A percentile compares a stretch with the other conserved stretches of the same genome.
Conservation (phyloP, 2,888 invertebrate genomes). For the Chrysodeixis includens region DNA sequence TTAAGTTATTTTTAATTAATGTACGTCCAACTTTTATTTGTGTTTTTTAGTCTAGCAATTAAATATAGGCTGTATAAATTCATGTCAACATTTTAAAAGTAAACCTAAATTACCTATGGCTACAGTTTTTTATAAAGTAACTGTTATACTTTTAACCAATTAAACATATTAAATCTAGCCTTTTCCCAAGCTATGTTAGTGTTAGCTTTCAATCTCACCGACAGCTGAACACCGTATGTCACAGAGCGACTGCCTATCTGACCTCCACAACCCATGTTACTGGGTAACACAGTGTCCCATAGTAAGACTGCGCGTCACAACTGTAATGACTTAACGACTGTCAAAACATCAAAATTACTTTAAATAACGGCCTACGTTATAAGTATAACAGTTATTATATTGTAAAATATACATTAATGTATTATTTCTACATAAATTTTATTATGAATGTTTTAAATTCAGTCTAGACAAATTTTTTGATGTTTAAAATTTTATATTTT, state of each 20-base stretch:
- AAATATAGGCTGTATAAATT: constrained; percentile 46
- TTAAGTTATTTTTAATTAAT: constrained; percentile 28
- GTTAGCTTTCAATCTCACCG: no score
- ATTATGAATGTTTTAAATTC: constrained; percentile 13
- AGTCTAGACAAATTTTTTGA: constrained; percentile 13
- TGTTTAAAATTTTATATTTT: background rate
- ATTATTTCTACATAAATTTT: constrained; percentile 17
- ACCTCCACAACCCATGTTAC: no score
- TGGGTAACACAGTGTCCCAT: no score
- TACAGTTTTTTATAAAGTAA: constrained; percentile 28
- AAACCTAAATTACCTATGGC: constrained; percentile 31
- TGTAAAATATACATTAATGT: constrained; percentile 20
- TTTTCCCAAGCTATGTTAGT: no score
- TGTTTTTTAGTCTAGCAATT: constrained; percentile 27
- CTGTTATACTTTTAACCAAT: constrained; percentile 15
- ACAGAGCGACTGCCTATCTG: no score
- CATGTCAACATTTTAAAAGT: constrained; percentile 37
- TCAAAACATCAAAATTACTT: background rate
- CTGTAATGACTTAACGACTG: no score
- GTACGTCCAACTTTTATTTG: constrained; percentile 44
- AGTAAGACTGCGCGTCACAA: no score
- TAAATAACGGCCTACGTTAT: background rate
- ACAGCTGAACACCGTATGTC: no score
- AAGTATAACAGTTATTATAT: constrained; percentile 30
- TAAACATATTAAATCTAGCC: background rate